Base-by-base conservation (phyloP, 2,888 invertebrate genomes). In the Aporophyla lueneburgensis region DNA sequence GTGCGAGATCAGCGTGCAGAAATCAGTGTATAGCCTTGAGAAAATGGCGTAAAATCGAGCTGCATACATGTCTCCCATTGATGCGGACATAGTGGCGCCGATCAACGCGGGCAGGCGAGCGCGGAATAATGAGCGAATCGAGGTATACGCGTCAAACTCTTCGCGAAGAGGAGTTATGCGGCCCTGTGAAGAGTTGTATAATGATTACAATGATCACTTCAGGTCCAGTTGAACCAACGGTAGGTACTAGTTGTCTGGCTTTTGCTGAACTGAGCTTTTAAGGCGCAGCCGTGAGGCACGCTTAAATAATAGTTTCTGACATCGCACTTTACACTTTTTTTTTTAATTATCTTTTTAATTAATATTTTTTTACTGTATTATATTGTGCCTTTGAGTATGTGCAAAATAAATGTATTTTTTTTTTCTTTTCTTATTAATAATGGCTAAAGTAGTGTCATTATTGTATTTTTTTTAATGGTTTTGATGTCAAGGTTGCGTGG, bases 11-110 rank as follows among this genome's bases (percentile, higher is more conserved):
- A 95, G 86, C 0, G 92, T 85, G 83, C 94, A 94, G 51, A 94
- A 71, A 66, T 95, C 95, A 3, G 84, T 89, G 87, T 91, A 94
- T 24, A 95, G 86, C 0, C 92, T 86, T 2, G 90, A 73, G 81
- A 93, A 91, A 19, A 93, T 86, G 4, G 88, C 77, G 81, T 93
- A 95, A 90, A 94, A 94, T 0, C 93, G 89, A 1, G 91, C 82
- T 0, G 89, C 87, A 76, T 90, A 90, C 74, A 80, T 54, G 0
- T 92, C 93, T 0, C 85, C 86, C 24, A 71, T 56, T 0, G 88
- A 84, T 0, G 92, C 91, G 0, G 92, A 89, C 87, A 93, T 89
- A 7, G 93, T 87, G 9, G 89, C 87, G 0, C 92, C 89, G 46
- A 94, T 88, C 16, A 95, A 71, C 19, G 89, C 87, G 2, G 95